These are phyloP conservation scores for Corvus hawaiiensis DNA, from an alignment of 2,113 vertebrate species.

Conservation along the genomic window DNA sequence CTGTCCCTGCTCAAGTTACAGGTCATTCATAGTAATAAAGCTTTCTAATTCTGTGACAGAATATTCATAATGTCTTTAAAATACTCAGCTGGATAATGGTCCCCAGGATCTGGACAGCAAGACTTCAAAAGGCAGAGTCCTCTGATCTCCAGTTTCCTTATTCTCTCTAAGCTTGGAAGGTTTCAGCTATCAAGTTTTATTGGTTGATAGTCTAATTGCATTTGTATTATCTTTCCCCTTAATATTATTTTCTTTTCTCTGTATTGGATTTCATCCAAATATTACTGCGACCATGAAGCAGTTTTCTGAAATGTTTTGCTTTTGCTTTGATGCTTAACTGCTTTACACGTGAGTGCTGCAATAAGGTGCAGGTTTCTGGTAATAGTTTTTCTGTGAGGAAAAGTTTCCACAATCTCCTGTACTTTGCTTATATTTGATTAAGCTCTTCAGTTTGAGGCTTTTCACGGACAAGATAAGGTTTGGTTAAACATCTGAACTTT, in stretches of 20 bases:
- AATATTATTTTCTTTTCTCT: constrained; percentile 50
- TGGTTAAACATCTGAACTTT: constrained; percentile 62
- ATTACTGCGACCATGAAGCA: not conserved
- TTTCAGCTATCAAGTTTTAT: constrained; percentile 59
- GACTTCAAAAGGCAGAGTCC: constrained; percentile 40
- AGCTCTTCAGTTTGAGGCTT: not conserved
- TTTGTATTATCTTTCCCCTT: constrained; percentile 54
- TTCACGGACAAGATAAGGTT: constrained; percentile 66
- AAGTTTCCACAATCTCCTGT: constrained; percentile 29
- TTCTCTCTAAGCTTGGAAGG: constrained; percentile 51
- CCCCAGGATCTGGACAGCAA: constrained; percentile 14
- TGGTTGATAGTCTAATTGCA: constrained; percentile 59
- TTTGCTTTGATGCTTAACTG: constrained; percentile 52
- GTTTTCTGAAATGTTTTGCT: constrained; percentile 44
- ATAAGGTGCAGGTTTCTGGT: constrained; percentile 53
- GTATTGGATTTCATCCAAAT: constrained; percentile 49
- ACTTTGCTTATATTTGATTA: constrained; percentile 32
- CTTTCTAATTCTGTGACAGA: constrained; percentile 9
- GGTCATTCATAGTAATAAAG: constrained; percentile 5
- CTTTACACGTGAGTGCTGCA: not conserved
- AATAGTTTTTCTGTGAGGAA: constrained; percentile 13
- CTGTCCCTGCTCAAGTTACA: not conserved
- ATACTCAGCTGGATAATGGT: constrained; percentile 18
- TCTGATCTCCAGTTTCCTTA: constrained; percentile 42
- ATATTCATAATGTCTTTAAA: constrained; percentile 36